phyloP scores from a whole-genome alignment of 2,797 vertebrate genomes.

The Toxotes lorentzi region DNA sequence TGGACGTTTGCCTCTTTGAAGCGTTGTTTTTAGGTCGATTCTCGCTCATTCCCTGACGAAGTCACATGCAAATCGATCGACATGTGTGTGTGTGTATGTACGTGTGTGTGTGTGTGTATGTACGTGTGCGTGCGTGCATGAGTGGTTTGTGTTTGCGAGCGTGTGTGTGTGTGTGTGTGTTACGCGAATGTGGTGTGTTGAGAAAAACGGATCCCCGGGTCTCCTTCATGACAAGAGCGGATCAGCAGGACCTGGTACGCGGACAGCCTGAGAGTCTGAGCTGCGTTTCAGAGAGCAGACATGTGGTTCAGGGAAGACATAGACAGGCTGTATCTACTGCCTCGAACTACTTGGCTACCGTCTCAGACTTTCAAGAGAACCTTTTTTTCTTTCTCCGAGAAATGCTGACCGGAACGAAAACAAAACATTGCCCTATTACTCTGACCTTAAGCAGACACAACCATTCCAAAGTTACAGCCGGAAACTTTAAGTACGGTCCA shows the following conservation, averaged over 20 bases:
- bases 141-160: conserved; percentile 53
- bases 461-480: conserved; percentile 53
- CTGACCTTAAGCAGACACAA: conserved; percentile 57
- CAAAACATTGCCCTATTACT: conserved; percentile 56
- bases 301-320: conserved; percentile 58
- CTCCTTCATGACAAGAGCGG: conserved; percentile 85
- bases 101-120: conserved; percentile 64
- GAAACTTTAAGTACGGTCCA: conserved; percentile 50
- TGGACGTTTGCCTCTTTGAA: conserved; percentile 77
- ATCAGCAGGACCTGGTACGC: conserved; percentile 78
- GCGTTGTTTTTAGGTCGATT: conserved; percentile 83
- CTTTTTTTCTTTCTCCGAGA: conserved; percentile 40
- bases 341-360: conserved; percentile 65
- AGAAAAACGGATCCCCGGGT: conserved; percentile 82
- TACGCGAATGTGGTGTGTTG: conserved; percentile 73
- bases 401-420: conserved; percentile 65
- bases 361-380: conserved; percentile 60
- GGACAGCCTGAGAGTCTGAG: conserved; percentile 72
- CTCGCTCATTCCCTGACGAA: conserved; percentile 84
- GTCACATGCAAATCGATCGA: conserved; percentile 87
- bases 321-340: conserved; percentile 49
- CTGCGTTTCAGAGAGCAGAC: conserved; percentile 59
- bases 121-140: conserved; percentile 50
- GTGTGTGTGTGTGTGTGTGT: conserved; percentile 65
- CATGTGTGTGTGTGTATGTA: conserved; percentile 71